phyloP scores from a whole-genome alignment of 2,113 vertebrate genomes.

The Petromus typicus region DNA sequence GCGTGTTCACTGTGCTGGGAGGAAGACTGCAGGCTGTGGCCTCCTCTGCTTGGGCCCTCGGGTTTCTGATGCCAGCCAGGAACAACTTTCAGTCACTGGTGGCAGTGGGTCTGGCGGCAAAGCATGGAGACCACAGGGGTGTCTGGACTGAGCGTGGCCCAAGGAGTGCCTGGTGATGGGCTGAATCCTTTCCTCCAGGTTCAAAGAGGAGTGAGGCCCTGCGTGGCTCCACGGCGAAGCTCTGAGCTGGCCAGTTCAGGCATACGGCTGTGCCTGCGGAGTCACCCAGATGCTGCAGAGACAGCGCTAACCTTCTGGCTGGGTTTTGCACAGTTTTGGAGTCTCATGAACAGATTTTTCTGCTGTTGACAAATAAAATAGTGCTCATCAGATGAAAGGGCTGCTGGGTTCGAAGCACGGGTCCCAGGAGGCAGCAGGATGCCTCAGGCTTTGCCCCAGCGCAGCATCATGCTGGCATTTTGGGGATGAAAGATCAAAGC shows the following conservation, averaged over 20 bases:
- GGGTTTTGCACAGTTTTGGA: not conserved
- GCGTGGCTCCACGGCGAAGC: rapidly evolving
- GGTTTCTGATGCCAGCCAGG: not conserved
- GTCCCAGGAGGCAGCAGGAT: rapidly evolving
- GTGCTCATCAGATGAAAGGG: not conserved
- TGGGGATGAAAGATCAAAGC: not conserved
- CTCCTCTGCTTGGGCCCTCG: not conserved
- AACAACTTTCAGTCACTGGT: rapidly evolving
- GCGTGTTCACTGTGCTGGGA: rapidly evolving
- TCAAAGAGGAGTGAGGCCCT: rapidly evolving
- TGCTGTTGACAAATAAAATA: not conserved
- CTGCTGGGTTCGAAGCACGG: too few relatives aligned
- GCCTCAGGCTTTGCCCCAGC: not conserved
- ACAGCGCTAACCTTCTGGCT: rapidly evolving
- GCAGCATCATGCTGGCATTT: not conserved
- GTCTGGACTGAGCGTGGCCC: rapidly evolving
- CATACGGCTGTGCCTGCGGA: rapidly evolving
- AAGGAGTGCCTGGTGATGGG: not conserved
- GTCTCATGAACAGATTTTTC: not conserved
- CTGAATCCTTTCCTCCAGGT: rapidly evolving
- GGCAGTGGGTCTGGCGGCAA: rapidly evolving
- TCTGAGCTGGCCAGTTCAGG: rapidly evolving
- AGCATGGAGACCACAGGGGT: too few relatives aligned
- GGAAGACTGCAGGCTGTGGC: too few relatives aligned
- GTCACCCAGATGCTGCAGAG: not conserved